Evolutionary conservation across 2,797 vertebrate species (phyloP).

Genomic region (Trachurus trachurus): DNA sequence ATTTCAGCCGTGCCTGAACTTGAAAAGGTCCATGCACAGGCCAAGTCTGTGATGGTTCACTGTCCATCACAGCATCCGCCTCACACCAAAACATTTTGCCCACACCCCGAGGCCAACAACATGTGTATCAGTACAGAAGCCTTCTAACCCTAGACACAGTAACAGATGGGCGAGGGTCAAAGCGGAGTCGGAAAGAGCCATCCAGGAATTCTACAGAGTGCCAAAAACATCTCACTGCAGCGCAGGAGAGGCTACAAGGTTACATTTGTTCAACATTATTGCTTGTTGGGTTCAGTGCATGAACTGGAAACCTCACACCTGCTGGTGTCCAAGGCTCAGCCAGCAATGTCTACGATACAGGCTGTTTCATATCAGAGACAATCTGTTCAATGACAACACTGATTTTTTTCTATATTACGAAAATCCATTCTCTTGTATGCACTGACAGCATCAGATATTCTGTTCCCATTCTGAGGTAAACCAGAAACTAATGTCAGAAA

Average conservation of each 20-base stretch:
- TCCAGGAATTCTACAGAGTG: constrained; percentile 54
- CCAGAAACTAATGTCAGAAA: background rate
- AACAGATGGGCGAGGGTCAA: constrained; percentile 65
- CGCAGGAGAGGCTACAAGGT: constrained; percentile 66
- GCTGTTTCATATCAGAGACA: constrained; percentile 39
- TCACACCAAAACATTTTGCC: constrained; percentile 51
- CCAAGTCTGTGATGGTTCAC: constrained; percentile 3
- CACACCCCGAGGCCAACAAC: constrained; percentile 61
- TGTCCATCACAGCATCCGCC: constrained; percentile 51
- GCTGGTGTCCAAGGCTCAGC: constrained; percentile 53
- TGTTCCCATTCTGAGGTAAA: background rate
- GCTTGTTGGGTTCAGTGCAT: constrained; percentile 54
- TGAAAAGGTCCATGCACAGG: constrained; percentile 14
- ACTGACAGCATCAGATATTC: constrained; percentile 2
- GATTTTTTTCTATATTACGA: constrained; percentile 29
- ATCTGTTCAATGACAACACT: constrained; percentile 25
- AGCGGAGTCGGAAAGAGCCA: constrained; percentile 19
- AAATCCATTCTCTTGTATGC: constrained; percentile 1
- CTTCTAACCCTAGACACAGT: constrained; percentile 54
- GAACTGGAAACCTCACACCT: constrained; percentile 69
- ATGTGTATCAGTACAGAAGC: constrained; percentile 54
- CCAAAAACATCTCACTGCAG: constrained; percentile 64
- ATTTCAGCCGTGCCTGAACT: constrained; percentile 50
- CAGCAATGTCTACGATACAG: constrained; percentile 33
- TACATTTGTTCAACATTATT: constrained; percentile 79